Percentiles rank a stretch among this genome's conserved stretches.
These are phyloP conservation scores for Silurus asotus DNA, from an alignment of 2,113 vertebrate species.

Conservation along the genomic window DNA sequence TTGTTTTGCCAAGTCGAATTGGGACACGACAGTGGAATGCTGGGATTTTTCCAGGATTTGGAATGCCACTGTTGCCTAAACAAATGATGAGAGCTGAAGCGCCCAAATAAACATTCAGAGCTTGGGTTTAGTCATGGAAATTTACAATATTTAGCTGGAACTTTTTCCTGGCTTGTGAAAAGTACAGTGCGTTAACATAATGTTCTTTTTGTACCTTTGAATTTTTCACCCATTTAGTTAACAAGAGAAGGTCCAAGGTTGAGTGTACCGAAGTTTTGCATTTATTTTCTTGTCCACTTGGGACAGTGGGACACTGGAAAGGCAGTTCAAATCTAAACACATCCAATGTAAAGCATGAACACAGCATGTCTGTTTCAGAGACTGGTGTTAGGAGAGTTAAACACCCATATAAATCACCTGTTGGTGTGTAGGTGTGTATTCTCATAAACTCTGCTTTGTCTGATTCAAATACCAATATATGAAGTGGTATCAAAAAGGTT, in stretches of 20 bases:
- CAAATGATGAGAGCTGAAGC: background rate
- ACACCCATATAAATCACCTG: background rate
- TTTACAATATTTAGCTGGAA: background rate
- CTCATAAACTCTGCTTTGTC: background rate
- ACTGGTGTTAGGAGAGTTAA: too few relatives aligned
- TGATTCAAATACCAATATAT: too few relatives aligned
- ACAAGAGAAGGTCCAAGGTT: background rate
- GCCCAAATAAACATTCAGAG: conserved; percentile 27
- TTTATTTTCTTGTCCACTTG: background rate
- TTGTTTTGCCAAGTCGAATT: conserved; percentile 6
- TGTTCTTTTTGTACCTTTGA: conserved; percentile 37
- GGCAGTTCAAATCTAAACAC: background rate
- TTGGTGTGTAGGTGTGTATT: background rate
- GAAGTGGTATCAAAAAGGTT: too few relatives aligned
- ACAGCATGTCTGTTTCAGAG: background rate
- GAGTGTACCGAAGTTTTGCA: background rate
- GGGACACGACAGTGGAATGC: conserved; percentile 7
- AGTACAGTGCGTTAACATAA: background rate
- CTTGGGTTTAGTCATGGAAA: conserved; percentile 42
- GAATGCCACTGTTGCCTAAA: conserved; percentile 35
- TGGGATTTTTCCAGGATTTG: conserved; percentile 38
- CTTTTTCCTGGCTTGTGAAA: conserved; percentile 11
- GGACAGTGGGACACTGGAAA: background rate
- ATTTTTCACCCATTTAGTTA: conserved; percentile 1
- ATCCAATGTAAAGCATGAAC: background rate